Conservation (phyloP, 1,140 invertebrate genomes). For the Rhagoletis pomonella region DNA sequence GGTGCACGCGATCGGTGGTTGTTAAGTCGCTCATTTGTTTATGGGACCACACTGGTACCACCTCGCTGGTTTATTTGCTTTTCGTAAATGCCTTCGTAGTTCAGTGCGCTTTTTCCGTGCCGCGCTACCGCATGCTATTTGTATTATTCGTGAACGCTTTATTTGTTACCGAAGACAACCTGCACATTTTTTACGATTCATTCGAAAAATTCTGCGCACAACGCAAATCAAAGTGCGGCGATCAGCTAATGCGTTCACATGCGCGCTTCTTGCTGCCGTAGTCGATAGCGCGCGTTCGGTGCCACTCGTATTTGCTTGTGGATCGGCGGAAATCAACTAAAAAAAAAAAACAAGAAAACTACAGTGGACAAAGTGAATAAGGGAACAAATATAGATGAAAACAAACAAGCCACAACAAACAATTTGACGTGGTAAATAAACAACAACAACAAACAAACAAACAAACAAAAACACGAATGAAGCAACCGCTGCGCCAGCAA, state of each 20-base stretch:
- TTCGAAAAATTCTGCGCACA: slow-evolving; percentile 11
- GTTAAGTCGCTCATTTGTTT: neutral
- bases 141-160: neutral
- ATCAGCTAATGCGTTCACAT: neutral
- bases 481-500: neutral
- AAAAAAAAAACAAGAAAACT: neutral
- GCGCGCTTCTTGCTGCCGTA: neutral
- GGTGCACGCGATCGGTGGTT: slow-evolving; percentile 14
- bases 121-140: neutral
- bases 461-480: neutral
- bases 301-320: neutral
- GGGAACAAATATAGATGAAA: neutral
- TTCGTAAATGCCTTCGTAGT: neutral
- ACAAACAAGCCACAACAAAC: slow-evolving; percentile 5
- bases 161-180: slow-evolving; percentile 3
- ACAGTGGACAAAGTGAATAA: neutral
- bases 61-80: neutral
- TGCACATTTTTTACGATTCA: neutral
- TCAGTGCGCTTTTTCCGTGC: neutral
- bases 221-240: neutral
- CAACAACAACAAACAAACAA: neutral
- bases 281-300: neutral
- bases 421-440: neutral
- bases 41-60: no score
- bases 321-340: neutral